phyloP scores from a whole-genome alignment of 2,797 vertebrate species.

The Anabas testudineus region DNA sequence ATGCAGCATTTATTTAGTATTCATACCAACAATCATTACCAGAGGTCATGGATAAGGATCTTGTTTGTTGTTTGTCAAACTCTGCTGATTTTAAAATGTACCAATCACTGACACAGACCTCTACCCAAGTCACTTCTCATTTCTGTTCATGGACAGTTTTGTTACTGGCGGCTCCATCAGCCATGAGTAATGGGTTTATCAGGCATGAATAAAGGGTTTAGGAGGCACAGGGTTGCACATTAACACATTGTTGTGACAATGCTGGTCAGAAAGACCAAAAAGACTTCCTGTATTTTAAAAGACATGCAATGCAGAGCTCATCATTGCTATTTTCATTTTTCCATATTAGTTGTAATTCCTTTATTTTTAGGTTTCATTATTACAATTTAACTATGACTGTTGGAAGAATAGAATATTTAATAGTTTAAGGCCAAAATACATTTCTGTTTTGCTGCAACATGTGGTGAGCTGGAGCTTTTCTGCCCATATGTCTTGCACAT shows the following conservation, averaged over 20 bases:
- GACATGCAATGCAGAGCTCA: background rate
- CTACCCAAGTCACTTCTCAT: background rate
- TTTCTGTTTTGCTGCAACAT: background rate
- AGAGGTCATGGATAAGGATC: background rate
- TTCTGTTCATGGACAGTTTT: conserved; percentile 35
- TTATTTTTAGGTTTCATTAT: background rate
- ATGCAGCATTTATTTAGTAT: background rate
- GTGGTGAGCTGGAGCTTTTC: too few relatives aligned
- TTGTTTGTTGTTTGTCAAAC: conserved; percentile 12
- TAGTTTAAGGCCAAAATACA: background rate
- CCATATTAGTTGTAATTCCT: background rate
- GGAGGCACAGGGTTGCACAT: conserved; percentile 31
- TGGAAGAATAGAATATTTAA: too few relatives aligned
- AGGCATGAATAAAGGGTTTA: conserved; percentile 61
- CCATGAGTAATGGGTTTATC: conserved; percentile 67
- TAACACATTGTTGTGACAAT: conserved; percentile 8
- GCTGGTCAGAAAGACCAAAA: conserved; percentile 9
- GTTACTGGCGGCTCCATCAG: conserved; percentile 34
- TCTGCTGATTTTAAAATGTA: conserved; percentile 13
- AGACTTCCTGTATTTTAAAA: conserved; percentile 33
- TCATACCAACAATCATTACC: background rate
- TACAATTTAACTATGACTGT: background rate
- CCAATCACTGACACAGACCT: background rate
- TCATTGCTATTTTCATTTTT: background rate
- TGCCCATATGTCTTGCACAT: background rate